These are phyloP conservation scores for Lamprologus lemairii DNA, from an alignment of 2,113 vertebrate species.

Conservation along the genomic window DNA sequence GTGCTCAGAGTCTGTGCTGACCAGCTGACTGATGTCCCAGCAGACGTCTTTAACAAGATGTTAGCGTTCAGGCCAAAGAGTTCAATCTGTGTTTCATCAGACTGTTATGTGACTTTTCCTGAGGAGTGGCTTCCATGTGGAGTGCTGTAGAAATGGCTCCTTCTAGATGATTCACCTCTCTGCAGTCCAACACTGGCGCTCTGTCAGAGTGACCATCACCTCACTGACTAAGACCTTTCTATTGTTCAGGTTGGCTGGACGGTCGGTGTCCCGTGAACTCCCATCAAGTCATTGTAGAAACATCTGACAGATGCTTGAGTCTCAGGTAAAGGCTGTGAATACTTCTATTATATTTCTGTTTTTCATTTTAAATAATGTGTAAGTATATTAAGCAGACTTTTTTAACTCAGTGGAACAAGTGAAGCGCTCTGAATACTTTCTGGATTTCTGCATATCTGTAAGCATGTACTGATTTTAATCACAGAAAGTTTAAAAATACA, in stretches of 20 bases:
- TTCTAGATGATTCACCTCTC: not conserved
- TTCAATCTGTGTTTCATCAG: not conserved
- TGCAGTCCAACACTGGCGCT: not conserved
- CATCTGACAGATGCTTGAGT: not conserved
- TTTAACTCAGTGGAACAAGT: not conserved
- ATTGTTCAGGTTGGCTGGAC: not conserved
- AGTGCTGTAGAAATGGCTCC: not conserved
- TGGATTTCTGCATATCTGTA: not conserved
- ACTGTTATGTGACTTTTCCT: not conserved
- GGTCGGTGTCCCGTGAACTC: not conserved
- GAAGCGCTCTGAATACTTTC: not conserved
- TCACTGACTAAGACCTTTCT: not conserved
- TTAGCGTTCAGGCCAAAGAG: not conserved
- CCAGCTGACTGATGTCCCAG: not conserved
- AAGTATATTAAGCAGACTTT: not conserved
- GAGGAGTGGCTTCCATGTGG: not conserved
- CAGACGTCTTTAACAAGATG: not conserved
- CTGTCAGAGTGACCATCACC: not conserved
- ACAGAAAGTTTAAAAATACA: not conserved
- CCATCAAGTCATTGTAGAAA: accelerated
- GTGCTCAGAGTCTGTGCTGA: not conserved
- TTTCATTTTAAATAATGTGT: not conserved
- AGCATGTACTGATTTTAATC: not conserved
- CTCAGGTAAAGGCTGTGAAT: not conserved
- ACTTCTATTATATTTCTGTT: not conserved